Conservation (phyloP, 1,140 invertebrate species). For the Dendrolimus kikuchii region DNA sequence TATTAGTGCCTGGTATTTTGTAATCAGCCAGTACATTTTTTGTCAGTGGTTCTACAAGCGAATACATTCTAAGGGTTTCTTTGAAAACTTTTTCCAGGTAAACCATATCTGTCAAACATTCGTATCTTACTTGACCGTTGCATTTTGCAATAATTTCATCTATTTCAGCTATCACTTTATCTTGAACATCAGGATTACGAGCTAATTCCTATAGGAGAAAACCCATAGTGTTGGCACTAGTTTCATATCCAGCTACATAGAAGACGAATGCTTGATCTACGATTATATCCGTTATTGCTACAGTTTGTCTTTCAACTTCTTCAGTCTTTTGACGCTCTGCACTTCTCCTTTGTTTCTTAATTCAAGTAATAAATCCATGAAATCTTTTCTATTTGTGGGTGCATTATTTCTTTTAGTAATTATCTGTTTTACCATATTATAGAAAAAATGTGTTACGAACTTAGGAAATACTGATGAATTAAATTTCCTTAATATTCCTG, state of each 20-base stretch:
- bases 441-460: slow-evolving; percentile 23
- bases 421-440: slow-evolving; percentile 18
- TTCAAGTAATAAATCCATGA: slow-evolving; percentile 35
- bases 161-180: slow-evolving; percentile 48
- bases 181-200: slow-evolving; percentile 45
- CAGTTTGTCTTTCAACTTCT: slow-evolving; percentile 2
- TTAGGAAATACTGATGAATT: slow-evolving; percentile 26
- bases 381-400: slow-evolving; percentile 25
- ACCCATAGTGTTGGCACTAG: slow-evolving; percentile 25
- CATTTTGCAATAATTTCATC: slow-evolving; percentile 41
- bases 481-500: slow-evolving; percentile 28
- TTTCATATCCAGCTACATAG: slow-evolving; percentile 47
- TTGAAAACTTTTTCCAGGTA: slow-evolving; percentile 47
- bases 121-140: slow-evolving; percentile 45
- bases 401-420: slow-evolving; percentile 19
- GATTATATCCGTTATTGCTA: slow-evolving; percentile 40
- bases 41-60: slow-evolving; percentile 69
- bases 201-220: slow-evolving; percentile 48
- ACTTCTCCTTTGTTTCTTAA: slow-evolving; percentile 40
- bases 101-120: slow-evolving; percentile 54
- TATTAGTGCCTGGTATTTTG: slow-evolving; percentile 61
- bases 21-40: slow-evolving; percentile 69
- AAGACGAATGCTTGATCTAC: slow-evolving; percentile 47
- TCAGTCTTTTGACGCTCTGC: slow-evolving; percentile 9
- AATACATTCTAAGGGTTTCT: slow-evolving; percentile 75